A percentile compares a stretch with the other conserved stretches of the same genome.
Evolutionary conservation across 2,888 invertebrate genomes (phyloP).

Genomic region (Temnothorax unifasciatus): DNA sequence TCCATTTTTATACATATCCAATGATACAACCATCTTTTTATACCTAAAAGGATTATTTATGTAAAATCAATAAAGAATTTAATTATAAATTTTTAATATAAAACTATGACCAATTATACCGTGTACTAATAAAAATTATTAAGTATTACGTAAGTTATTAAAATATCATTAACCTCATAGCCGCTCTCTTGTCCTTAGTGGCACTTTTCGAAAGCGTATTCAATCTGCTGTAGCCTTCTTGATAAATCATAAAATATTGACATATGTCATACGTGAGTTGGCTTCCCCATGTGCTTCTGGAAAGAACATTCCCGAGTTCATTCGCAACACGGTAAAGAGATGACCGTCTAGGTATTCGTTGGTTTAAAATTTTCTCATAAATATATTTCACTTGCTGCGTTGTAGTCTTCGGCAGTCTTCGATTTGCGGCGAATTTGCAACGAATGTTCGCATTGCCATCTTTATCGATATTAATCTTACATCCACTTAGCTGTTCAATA

Average conservation of each 20-base stretch:
- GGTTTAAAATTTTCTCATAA: slow-evolving; percentile 61
- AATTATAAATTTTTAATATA: neutral
- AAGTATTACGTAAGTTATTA: neutral
- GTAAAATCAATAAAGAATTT: neutral
- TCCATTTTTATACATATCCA: slow-evolving; percentile 65
- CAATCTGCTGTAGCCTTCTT: slow-evolving; percentile 60
- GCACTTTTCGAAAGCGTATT: slow-evolving; percentile 26
- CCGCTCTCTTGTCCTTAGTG: slow-evolving; percentile 10
- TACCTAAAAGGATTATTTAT: slow-evolving; percentile 36
- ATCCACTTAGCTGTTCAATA: slow-evolving; percentile 64
- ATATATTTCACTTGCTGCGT: slow-evolving; percentile 60
- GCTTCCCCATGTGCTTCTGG: slow-evolving; percentile 57
- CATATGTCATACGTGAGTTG: slow-evolving; percentile 64
- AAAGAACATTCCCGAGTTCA: slow-evolving; percentile 63
- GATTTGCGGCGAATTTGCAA: slow-evolving; percentile 48
- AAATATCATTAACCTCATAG: slow-evolving; percentile 52
- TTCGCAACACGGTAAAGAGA: slow-evolving; percentile 54
- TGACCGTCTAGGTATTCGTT: slow-evolving; percentile 43
- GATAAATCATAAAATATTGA: slow-evolving; percentile 64
- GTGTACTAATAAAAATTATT: neutral
- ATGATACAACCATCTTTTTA: slow-evolving; percentile 56
- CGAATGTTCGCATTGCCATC: slow-evolving; percentile 25
- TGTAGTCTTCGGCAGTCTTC: slow-evolving; percentile 40
- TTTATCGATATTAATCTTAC: slow-evolving; percentile 46
- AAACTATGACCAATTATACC: neutral